Percentiles rank a stretch among this genome's conserved stretches.
Conservation (phyloP, 2,888 invertebrate genomes). For the Drosophila glabriapex region DNA sequence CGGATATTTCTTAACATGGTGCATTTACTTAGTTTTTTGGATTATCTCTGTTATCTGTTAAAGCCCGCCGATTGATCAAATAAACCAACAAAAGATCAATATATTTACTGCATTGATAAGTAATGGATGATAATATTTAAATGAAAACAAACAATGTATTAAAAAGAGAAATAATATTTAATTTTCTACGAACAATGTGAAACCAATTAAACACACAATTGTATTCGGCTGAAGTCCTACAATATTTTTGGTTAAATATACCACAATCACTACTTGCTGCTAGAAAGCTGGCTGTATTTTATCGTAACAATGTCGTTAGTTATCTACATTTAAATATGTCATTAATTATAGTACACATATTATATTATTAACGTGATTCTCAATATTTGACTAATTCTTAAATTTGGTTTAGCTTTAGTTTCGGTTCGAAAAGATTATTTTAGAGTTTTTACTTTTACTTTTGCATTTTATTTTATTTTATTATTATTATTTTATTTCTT, state of each 20-base stretch:
- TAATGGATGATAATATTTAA: slow-evolving; percentile 1
- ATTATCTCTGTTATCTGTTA: slow-evolving; percentile 39
- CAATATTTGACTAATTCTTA: slow-evolving; percentile 67
- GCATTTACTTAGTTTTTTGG: slow-evolving; percentile 30
- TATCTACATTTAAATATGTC: slow-evolving; percentile 68
- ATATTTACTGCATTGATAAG: not conserved
- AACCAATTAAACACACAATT: slow-evolving; percentile 42
- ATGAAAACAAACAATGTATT: not conserved
- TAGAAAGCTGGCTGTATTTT: slow-evolving; percentile 68
- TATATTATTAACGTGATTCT: slow-evolving; percentile 42
- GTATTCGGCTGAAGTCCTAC: slow-evolving; percentile 44
- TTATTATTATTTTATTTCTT: slow-evolving; percentile 1
- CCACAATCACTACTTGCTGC: slow-evolving; percentile 79
- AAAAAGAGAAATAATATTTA: slow-evolving; percentile 16
- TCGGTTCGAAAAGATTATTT: slow-evolving; percentile 55
- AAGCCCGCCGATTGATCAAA: slow-evolving; percentile 27
- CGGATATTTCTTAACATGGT: slow-evolving; percentile 36
- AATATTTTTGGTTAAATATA: slow-evolving; percentile 70
- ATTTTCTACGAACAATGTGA: slow-evolving; percentile 21
- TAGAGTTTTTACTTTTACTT: slow-evolving; percentile 7
- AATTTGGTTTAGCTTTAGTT: slow-evolving; percentile 47
- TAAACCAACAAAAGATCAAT: not conserved
- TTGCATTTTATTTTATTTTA: slow-evolving; percentile 21
- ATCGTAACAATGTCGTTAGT: slow-evolving; percentile 67
- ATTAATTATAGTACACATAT: slow-evolving; percentile 57